Base-by-base conservation (phyloP, 1,140 invertebrate species). In the Asobara japonica region DNA sequence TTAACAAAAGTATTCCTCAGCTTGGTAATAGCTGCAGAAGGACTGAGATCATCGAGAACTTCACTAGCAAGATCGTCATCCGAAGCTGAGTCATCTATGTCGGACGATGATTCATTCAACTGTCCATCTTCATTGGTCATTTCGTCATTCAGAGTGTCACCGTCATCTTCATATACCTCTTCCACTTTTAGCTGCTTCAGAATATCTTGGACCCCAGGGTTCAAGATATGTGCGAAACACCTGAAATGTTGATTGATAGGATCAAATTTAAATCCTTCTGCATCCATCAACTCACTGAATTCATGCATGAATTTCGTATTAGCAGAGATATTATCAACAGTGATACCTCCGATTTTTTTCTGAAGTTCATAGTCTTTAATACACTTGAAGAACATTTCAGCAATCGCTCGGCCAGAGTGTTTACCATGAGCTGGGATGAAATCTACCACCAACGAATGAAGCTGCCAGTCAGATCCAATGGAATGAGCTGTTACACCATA, bases 361-460 rank as follows among this genome's bases (percentile, higher is more conserved):
- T 72, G 41, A 16, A 75, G 27, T 16, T 64, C 65, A 20, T 45
- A 41, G 7, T 75, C 45, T 36, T 72, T 67, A 30, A 65, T 70
- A 64, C 30, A 73, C 61, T 74, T 73, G 45, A 76, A 77, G 72
- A 82, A 82, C 77, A 82, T 76, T 68, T 69, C 70, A 66, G 79
- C 80, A 76, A 83, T 83, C 76, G 82, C 80, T 73, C 79, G 60
- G 60, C 80, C 81, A 74, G 80, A 77, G 77, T 84, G 80, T 73
- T 71, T 36, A 60, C 79, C 79, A 72, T 74, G 61, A 60, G 79
- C 80, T 72, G 80, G 78, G 70, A 82, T 72, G 77, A 83, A 83
- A 80, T 84, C 82, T 72, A 83, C 72, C 29, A 79, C 78, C 65
- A 82, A 41, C 65, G 78, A 78, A 71, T 76, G 76, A 62, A 76